These are phyloP conservation scores for Pseudochaenichthys georgianus DNA, from an alignment of 2,797 vertebrate genomes.

Conservation along the genomic window DNA sequence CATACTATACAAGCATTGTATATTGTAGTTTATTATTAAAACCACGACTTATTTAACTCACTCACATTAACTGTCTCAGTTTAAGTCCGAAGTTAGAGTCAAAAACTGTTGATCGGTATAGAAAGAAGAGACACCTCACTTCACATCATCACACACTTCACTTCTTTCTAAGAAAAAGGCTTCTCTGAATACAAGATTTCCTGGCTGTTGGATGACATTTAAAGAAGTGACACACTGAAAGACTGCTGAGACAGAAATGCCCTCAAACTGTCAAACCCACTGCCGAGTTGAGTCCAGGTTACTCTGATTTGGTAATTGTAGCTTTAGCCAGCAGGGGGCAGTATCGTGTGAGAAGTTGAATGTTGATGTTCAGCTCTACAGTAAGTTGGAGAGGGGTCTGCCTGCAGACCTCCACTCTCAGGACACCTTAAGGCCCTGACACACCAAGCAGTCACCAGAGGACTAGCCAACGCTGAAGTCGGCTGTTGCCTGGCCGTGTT, in stretches of 20 bases:
- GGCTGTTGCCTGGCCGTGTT: too few relatives aligned
- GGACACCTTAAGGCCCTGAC: too few relatives aligned
- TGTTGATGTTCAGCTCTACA: background rate
- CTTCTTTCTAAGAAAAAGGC: background rate
- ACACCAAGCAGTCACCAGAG: too few relatives aligned
- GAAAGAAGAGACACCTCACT: background rate
- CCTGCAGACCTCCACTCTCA: too few relatives aligned
- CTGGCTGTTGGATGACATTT: conserved; percentile 12
- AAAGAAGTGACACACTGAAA: background rate
- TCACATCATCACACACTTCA: conserved; percentile 8
- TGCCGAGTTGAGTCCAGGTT: conserved; percentile 1
- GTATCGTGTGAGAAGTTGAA: background rate
- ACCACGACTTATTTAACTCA: background rate
- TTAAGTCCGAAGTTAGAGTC: background rate
- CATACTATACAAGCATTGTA: background rate
- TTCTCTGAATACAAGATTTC: conserved; percentile 8
- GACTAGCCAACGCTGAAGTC: too few relatives aligned
- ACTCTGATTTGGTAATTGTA: background rate
- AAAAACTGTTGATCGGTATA: background rate
- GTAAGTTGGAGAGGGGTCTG: background rate
- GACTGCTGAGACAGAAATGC: conserved; percentile 27
- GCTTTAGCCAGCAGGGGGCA: conserved; percentile 59
- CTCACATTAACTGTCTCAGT: background rate
- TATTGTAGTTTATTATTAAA: background rate
- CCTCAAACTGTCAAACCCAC: conserved; percentile 36